Conservation (phyloP, 2,797 vertebrate species). For the Oceanodroma leucorhoa region DNA sequence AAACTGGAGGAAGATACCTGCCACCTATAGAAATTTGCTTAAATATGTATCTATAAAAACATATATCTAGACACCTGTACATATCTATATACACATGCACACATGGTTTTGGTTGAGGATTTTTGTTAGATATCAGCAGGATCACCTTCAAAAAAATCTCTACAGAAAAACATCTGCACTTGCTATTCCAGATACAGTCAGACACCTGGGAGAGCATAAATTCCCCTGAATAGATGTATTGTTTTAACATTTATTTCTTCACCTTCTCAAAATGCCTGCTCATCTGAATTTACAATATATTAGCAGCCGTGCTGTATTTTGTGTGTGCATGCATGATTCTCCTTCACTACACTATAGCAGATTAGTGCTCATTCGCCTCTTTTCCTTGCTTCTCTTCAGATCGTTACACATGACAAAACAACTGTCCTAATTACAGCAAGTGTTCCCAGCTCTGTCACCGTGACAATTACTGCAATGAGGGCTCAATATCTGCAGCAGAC, state of each 20-base stretch:
- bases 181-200: background rate
- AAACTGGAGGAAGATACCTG: background rate
- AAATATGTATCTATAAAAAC: background rate
- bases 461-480: constrained; percentile 73
- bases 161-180: constrained; percentile 15
- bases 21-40: background rate
- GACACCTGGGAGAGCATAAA: constrained; percentile 27
- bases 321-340: background rate
- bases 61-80: background rate
- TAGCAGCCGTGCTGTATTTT: background rate
- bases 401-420: constrained; percentile 77
- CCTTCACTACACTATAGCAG: constrained; percentile 36
- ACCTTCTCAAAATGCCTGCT: constrained; percentile 35
- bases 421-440: constrained; percentile 74
- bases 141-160: background rate
- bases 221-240: constrained; percentile 29
- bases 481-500: constrained; percentile 68
- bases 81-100: background rate
- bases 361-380: constrained; percentile 67
- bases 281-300: constrained; percentile 45
- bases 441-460: constrained; percentile 73
- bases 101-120: background rate
- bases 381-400: constrained; percentile 71
- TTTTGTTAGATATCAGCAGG: background rate
- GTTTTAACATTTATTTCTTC: constrained; percentile 57